phyloP scores from a whole-genome alignment of 2,888 invertebrate species.

The Dicranocentrus wangi region DNA sequence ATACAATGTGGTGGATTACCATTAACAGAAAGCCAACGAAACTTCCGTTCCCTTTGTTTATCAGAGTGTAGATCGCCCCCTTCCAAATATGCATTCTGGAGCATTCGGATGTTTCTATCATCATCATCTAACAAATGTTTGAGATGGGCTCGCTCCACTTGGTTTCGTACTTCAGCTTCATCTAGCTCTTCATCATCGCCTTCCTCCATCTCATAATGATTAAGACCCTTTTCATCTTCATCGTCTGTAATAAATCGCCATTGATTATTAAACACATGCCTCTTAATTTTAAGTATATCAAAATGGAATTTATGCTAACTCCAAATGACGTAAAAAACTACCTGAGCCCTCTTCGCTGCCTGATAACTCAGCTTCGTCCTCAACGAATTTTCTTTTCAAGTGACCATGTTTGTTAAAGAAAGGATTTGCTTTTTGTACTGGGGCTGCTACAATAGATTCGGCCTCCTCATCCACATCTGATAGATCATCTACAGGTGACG shows the following conservation, averaged over 20 bases:
- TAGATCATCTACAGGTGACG: constrained; percentile 57
- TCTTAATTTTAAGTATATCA: neutral
- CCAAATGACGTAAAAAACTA: constrained; percentile 14
- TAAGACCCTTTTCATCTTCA: constrained; percentile 87
- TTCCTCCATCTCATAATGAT: constrained; percentile 86
- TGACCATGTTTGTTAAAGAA: constrained; percentile 66
- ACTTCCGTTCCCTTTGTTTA: constrained; percentile 30
- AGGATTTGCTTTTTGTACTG: constrained; percentile 7
- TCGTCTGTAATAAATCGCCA: constrained; percentile 76
- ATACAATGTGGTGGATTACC: neutral
- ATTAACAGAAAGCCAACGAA: constrained; percentile 17
- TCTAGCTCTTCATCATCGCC: constrained; percentile 90
- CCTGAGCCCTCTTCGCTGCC: constrained; percentile 93
- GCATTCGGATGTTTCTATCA: constrained; percentile 84
- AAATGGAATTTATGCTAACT: neutral
- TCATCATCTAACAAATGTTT: constrained; percentile 90
- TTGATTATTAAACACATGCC: neutral
- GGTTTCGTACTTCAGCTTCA: constrained; percentile 83
- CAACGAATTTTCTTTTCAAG: constrained; percentile 82
- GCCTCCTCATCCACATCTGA: constrained; percentile 73
- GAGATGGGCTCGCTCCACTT: constrained; percentile 90
- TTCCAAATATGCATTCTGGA: constrained; percentile 90
- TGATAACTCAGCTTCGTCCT: constrained; percentile 92
- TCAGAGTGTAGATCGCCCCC: constrained; percentile 84
- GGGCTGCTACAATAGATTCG: constrained; percentile 64